Conservation (phyloP, 1,140 invertebrate species). For the Drosophila pandora region DNA sequence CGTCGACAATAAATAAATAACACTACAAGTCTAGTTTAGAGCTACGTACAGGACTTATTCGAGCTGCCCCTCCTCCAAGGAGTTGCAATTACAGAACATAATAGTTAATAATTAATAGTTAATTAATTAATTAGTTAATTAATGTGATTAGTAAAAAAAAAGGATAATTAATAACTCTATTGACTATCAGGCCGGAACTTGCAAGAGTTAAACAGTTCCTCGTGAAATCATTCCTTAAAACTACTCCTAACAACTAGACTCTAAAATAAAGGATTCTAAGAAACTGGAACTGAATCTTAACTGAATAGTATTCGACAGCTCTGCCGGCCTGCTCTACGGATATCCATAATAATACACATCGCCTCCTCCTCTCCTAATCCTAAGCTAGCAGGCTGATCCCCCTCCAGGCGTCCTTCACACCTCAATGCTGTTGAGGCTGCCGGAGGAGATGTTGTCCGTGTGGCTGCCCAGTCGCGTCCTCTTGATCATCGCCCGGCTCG, state of each 20-base stretch:
- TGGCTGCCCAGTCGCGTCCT: slow-evolving; percentile 79
- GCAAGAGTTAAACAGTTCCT: background rate
- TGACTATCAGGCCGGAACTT: slow-evolving; percentile 34
- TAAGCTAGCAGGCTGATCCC: background rate
- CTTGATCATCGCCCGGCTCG: slow-evolving; percentile 74
- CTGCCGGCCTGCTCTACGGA: slow-evolving; percentile 19
- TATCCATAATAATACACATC: slow-evolving; percentile 33
- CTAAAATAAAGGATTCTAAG: background rate
- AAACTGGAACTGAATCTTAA: background rate
- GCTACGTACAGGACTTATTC: slow-evolving; percentile 1
- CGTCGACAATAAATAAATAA: slow-evolving; percentile 44
- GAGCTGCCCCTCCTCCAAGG: slow-evolving; percentile 1
- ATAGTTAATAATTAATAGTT: background rate
- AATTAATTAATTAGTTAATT: background rate
- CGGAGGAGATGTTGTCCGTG: slow-evolving; percentile 83
- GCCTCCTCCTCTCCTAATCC: background rate
- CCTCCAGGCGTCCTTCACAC: slow-evolving; percentile 48
- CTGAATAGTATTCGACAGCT: background rate
- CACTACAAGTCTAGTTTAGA: slow-evolving; percentile 15
- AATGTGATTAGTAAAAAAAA: slow-evolving; percentile 1
- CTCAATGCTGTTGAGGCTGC: slow-evolving; percentile 84
- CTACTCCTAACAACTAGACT: background rate
- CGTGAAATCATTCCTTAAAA: background rate
- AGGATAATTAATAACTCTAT: slow-evolving; percentile 20
- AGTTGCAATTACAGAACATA: slow-evolving; percentile 1